A percentile compares a stretch with the other conserved stretches of the same genome.
Conservation (phyloP, 2,797 vertebrate genomes). For the Balearica regulorum region DNA sequence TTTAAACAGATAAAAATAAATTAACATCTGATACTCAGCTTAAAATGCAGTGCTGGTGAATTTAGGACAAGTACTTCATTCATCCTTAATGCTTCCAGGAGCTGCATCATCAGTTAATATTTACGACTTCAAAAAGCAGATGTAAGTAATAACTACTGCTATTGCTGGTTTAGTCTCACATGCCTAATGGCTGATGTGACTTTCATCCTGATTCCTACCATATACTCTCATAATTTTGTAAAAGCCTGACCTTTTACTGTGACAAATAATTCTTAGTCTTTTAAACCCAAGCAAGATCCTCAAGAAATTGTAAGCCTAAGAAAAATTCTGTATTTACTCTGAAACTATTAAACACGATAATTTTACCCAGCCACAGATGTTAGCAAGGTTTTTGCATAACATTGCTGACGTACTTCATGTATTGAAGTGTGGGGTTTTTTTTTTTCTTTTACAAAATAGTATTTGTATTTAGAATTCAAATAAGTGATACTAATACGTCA, state of each 20-base stretch:
- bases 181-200: background rate
- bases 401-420: accelerated
- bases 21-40: background rate
- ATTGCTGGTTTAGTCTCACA: background rate
- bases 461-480: background rate
- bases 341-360: background rate
- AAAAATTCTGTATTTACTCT: background rate
- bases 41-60: background rate
- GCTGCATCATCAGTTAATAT: background rate
- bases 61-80: background rate
- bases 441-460: background rate
- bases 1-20: conserved; percentile 36
- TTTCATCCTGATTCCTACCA: background rate
- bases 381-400: background rate
- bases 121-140: background rate
- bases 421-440: background rate
- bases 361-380: background rate
- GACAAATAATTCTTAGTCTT: background rate
- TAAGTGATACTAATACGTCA: background rate
- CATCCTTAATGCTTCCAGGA: background rate
- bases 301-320: background rate
- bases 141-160: background rate
- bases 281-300: background rate
- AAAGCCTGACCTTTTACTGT: background rate
- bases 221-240: background rate